Evolutionary conservation across 2,888 invertebrate genomes (phyloP).

Genomic region (Antheraea yamamai): DNA sequence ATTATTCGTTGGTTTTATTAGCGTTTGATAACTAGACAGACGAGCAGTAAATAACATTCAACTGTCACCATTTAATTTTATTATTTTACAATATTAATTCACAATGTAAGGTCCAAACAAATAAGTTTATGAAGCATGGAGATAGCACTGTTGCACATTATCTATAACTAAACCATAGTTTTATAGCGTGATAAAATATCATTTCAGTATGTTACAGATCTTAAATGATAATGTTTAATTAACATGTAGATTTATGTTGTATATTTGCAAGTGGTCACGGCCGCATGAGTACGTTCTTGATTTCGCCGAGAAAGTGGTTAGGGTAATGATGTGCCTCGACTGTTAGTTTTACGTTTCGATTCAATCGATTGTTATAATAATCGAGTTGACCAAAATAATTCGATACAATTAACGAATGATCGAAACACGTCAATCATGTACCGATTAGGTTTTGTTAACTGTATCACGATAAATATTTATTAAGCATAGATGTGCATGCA

Average conservation of each 20-base stretch:
- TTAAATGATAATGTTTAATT: neutral
- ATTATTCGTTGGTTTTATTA: neutral
- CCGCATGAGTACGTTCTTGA: constrained; percentile 19
- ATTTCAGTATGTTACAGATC: neutral
- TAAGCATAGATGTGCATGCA: too few relatives aligned
- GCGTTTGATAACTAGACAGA: neutral
- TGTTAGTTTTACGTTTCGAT: neutral
- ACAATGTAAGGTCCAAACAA: neutral
- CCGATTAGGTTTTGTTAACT: neutral
- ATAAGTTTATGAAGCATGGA: neutral
- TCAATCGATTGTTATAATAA: neutral
- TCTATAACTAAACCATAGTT: neutral
- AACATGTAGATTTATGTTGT: neutral
- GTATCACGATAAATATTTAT: neutral
- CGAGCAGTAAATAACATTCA: too few relatives aligned
- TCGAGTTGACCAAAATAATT: neutral
- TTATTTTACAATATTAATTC: neutral
- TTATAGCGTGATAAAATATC: neutral
- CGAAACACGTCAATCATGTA: neutral
- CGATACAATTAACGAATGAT: neutral
- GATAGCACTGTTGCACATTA: neutral
- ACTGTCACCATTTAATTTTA: too few relatives aligned
- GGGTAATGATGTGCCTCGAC: constrained; percentile 40
- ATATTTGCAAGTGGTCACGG: constrained; percentile 16
- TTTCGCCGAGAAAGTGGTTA: constrained; percentile 59